Percentiles rank a stretch among this genome's conserved stretches.
phyloP scores from a whole-genome alignment of 2,113 vertebrate species.

The Phrynocephalus versicolor region DNA sequence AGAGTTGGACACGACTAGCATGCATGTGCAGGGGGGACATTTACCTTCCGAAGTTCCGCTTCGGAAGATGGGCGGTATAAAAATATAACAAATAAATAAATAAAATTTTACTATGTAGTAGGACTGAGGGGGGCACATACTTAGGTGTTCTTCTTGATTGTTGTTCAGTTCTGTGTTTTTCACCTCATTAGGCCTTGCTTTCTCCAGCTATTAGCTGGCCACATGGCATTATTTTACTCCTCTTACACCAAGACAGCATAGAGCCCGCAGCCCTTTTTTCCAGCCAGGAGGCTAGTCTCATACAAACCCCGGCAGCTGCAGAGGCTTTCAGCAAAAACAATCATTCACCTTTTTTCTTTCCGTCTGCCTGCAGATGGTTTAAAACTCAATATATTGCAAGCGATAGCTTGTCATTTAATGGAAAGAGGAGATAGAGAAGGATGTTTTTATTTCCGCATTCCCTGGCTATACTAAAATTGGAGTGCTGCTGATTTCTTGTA shows the following conservation, averaged over 20 bases:
- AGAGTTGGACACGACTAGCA: too few relatives aligned
- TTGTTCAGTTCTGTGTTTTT: slow-evolving; percentile 46
- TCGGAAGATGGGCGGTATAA: too few relatives aligned
- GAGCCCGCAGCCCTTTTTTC: slow-evolving; percentile 66
- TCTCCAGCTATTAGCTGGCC: slow-evolving; percentile 49
- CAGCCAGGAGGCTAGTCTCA: slow-evolving; percentile 69
- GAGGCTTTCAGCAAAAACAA: slow-evolving; percentile 73
- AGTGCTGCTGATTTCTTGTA: slow-evolving; percentile 50
- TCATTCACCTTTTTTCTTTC: slow-evolving; percentile 75
- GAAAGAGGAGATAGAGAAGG: slow-evolving; percentile 11
- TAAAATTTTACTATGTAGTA: too few relatives aligned
- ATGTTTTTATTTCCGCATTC: too few relatives aligned
- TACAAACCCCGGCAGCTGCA: slow-evolving; percentile 81
- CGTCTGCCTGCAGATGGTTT: slow-evolving; percentile 81
- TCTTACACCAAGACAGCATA: slow-evolving; percentile 62
- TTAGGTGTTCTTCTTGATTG: slow-evolving; percentile 15
- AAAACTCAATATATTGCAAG: slow-evolving; percentile 74
- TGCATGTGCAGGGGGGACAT: too few relatives aligned
- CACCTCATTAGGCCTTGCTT: slow-evolving; percentile 58
- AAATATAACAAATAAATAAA: too few relatives aligned
- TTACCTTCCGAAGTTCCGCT: too few relatives aligned
- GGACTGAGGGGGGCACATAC: not conserved
- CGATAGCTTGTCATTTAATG: not conserved
- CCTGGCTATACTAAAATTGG: slow-evolving; percentile 61
- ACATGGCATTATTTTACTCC: slow-evolving; percentile 21